Evolutionary conservation across 2,113 vertebrate species (phyloP), one percentile per base, ranked within the genome.

Genomic region (Acrocephalus kingi): DNA sequence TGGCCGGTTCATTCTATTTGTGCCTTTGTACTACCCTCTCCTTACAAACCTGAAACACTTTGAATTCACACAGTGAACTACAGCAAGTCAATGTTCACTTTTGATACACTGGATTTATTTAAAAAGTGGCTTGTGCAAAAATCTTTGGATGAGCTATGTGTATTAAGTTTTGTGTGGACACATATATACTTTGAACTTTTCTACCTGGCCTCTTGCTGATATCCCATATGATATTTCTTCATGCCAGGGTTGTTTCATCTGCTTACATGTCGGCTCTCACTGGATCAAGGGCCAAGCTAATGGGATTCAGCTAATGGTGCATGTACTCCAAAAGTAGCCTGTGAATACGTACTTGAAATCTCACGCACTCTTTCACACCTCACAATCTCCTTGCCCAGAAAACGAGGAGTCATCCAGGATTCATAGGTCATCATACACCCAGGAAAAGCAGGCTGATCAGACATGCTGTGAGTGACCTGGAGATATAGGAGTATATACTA

Each of bases 1-100:
- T 84, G 71, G n/a, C 45, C 0, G 0, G 72, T 48, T 94, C 74
- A 79, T 94, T 78, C 84, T 79, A 64, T 66, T 82, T 87, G 54
- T 87, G 43, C 83, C 89, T 94, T 97, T 96, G 86, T 95, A 68
- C 61, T 92, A 51, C 33, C 24, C 48, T 86, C 27, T 86, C 83
- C 85, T 93, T 90, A 94, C 59, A 93, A 91, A 67, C 33, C 86
- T 72, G 89, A 88, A 91, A 55, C 20, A 49, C 73, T 87, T 84
- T 92, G 89, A 92, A 84, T 80, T 95, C 88, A 83, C 69, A 75
- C 77, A 71, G 86, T 37, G 83, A 94, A 94, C 68, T 93, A 63
- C 51, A 62, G 76, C 74, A 68, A 84, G 66, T 61, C 93, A 89
- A 9, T 64, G 91, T 64, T 92, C 94, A 68, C 66, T 91, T 93